Evolutionary conservation across 2,113 vertebrate species (phyloP).

Genomic region (Rhabdornis inornatus): DNA sequence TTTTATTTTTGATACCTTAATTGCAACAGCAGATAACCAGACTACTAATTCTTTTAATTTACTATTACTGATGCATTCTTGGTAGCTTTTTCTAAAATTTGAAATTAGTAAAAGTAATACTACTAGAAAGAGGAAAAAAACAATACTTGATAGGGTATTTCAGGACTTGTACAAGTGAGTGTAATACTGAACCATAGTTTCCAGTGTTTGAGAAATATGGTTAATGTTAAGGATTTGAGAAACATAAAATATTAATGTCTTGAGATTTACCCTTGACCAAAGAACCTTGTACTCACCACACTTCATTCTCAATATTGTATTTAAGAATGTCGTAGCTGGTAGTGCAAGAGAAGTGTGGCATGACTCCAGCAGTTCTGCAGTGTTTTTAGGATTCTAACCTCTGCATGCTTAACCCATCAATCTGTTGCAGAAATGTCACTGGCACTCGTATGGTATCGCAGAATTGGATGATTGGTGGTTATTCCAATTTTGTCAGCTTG

Average conservation of each 20-base stretch:
- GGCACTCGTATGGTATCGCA: not conserved
- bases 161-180: not conserved
- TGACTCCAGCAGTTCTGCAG: not conserved
- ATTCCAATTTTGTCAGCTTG: not conserved
- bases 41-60: not conserved
- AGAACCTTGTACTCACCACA: not conserved
- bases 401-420: not conserved
- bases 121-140: not conserved
- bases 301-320: not conserved
- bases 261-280: not conserved
- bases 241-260: not conserved
- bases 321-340: not conserved
- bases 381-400: not conserved
- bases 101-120: not conserved
- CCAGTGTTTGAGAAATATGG: not conserved
- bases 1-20: not conserved
- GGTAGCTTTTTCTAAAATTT: not conserved
- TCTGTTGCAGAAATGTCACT: not conserved
- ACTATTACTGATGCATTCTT: not conserved
- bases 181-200: not conserved
- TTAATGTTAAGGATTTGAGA: not conserved
- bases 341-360: not conserved
- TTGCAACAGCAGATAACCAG: not conserved
- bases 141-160: not conserved
- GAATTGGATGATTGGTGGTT: not conserved